Conservation (phyloP, 1,140 invertebrate genomes). For the Aricia agestis region DNA sequence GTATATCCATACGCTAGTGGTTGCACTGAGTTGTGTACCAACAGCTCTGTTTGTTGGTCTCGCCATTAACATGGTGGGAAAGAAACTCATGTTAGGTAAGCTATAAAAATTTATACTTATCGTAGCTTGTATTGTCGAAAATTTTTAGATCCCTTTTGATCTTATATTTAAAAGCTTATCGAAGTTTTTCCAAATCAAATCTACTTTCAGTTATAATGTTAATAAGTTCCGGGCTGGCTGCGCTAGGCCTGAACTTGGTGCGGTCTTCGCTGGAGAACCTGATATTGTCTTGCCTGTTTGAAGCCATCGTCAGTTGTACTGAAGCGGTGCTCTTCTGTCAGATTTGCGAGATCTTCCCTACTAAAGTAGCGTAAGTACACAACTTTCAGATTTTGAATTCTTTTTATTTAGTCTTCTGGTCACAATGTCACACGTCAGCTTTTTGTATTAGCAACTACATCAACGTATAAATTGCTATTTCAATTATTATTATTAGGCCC, state of each 20-base stretch:
- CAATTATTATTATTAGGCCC: too few relatives aligned
- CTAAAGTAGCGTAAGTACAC: constrained; percentile 65
- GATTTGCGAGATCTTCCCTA: constrained; percentile 77
- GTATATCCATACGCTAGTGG: constrained; percentile 75
- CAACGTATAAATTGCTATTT: background rate
- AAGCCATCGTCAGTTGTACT: constrained; percentile 77
- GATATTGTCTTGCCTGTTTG: constrained; percentile 76
- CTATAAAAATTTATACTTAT: background rate
- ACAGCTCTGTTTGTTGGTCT: constrained; percentile 75
- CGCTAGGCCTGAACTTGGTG: constrained; percentile 77
- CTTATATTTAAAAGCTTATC: too few relatives aligned
- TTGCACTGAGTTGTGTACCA: constrained; percentile 76
- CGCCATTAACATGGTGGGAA: constrained; percentile 76
- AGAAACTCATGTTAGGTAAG: constrained; percentile 74
- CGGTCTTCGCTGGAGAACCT: constrained; percentile 73
- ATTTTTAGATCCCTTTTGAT: too few relatives aligned
- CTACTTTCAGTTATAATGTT: constrained; percentile 68
- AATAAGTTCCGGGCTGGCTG: constrained; percentile 75
- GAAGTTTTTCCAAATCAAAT: too few relatives aligned
- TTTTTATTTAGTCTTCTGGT: background rate
- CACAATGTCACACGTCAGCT: too few relatives aligned
- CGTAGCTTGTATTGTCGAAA: too few relatives aligned
- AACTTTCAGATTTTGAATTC: background rate
- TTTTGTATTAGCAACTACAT: too few relatives aligned
- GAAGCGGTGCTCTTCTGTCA: constrained; percentile 78